Evolutionary conservation across 1,140 invertebrate species (phyloP), one percentile per base, ranked within the genome.

Genomic region (Pollicipes pollicipes): DNA sequence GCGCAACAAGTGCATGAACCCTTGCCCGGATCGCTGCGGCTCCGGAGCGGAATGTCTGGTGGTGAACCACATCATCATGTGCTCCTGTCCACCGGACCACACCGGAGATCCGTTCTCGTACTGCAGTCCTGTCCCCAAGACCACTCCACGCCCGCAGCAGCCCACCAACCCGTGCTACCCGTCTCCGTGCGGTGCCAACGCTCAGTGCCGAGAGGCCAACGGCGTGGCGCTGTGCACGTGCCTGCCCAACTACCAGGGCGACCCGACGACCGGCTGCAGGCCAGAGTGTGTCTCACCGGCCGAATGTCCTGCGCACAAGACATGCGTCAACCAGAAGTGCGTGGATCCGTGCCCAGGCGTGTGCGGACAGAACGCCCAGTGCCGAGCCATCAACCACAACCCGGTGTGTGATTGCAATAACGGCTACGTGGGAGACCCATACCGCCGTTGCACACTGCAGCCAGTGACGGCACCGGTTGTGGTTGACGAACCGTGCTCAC

Each of bases 1-100:
- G 13, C 89, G 91, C 76, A 86, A 88, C 68, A 76, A 82, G 3
- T 93, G 91, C 77, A 78, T 87, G 0, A 90, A 91, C 81, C 90
- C 91, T 1, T 95, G 81, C 83, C 70, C 75, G 30, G 71, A 73
- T 29, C 70, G 75, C 3, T 95, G 91, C 77, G 91, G 90, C 4
- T 80, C 81, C 72, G 88, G 89, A 77, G 88, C 91, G 8, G 81
- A 87, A 64, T 94, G 91, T 78, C 82, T 70, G 66, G 74, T 73
- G 45, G 72, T 76, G 31, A 72, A 75, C 64, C 77, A 78, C 70
- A 70, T 68, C 30, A 68, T 76, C n/a, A 66, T 31, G 0, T 76
- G 75, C 66, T 63, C 27, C 6, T 76, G 75, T 68, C 73, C 69
- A 3, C 28, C 68, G 68, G 66, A 70, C 3, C 73, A 66, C 16